phyloP scores from a whole-genome alignment of 2,888 invertebrate genomes.

The Disparrhopalites patrizii region DNA sequence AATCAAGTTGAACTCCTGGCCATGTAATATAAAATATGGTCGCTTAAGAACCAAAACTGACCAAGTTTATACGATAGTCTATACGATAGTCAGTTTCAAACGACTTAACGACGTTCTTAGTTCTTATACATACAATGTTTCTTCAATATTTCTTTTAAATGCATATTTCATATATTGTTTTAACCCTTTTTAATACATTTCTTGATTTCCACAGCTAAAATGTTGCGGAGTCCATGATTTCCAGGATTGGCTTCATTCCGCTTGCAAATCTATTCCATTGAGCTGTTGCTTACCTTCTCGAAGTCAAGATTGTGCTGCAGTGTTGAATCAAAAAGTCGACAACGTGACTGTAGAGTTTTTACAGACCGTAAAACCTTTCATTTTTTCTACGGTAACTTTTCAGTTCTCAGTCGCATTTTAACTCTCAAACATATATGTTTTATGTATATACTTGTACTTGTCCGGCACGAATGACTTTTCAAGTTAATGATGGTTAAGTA shows the following conservation, averaged over 20 bases:
- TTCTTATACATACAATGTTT: background rate
- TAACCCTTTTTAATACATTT: background rate
- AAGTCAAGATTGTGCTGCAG: background rate
- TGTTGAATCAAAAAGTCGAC: background rate
- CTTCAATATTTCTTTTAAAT: background rate
- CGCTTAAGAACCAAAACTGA: no score
- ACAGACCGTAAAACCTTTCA: background rate
- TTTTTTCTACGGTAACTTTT: background rate
- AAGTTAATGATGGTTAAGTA: no score
- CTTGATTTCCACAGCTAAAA: background rate
- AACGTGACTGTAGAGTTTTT: background rate
- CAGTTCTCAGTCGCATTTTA: background rate
- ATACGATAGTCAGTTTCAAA: no score
- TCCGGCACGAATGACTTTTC: no score
- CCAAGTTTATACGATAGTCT: no score
- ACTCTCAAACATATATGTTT: background rate
- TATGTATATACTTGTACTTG: background rate
- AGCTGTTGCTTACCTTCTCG: background rate
- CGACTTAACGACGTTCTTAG: no score
- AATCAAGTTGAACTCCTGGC: no score
- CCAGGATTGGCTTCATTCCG: background rate
- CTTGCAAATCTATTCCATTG: background rate
- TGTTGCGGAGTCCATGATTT: constrained; percentile 1
- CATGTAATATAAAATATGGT: no score
- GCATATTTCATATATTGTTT: background rate